Percentiles rank a stretch among this genome's conserved stretches.
Evolutionary conservation across 2,797 vertebrate genomes (phyloP).

Genomic region (Siniperca scherzeri): DNA sequence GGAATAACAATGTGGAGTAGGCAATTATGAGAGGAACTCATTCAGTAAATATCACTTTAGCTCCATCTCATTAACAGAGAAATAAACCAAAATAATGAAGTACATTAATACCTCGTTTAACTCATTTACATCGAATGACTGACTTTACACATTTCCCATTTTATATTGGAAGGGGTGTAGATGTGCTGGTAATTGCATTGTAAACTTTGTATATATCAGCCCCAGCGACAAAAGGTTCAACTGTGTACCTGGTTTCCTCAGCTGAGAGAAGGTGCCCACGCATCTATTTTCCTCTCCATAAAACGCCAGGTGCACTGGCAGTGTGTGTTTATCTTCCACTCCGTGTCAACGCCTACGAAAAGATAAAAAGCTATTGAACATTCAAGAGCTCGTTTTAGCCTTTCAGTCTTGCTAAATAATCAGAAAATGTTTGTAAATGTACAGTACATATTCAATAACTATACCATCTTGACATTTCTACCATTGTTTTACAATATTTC

Average conservation of each 20-base stretch:
- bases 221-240: conserved; percentile 10
- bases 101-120: conserved; percentile 53
- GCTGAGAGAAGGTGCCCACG: conserved; percentile 10
- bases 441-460: background rate
- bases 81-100: conserved; percentile 61
- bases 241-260: conserved; percentile 21
- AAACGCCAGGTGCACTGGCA: conserved; percentile 10
- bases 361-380: background rate
- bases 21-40: conserved; percentile 61
- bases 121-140: conserved; percentile 46
- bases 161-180: background rate
- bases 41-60: conserved; percentile 64
- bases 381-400: conserved; percentile 8
- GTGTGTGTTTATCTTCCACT: conserved; percentile 19
- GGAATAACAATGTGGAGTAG: conserved; percentile 60
- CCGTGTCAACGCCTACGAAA: conserved; percentile 4
- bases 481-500: background rate
- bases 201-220: conserved; percentile 6
- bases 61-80: conserved; percentile 64
- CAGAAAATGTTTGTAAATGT: background rate
- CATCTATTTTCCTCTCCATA: conserved; percentile 27
- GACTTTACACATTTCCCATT: conserved; percentile 12
- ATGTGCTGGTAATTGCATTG: conserved; percentile 10
- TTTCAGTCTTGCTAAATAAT: background rate
- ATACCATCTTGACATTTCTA: background rate